Evolutionary conservation across 2,797 vertebrate genomes (phyloP).

Genomic region (Periophthalmus magnuspinnatus): DNA sequence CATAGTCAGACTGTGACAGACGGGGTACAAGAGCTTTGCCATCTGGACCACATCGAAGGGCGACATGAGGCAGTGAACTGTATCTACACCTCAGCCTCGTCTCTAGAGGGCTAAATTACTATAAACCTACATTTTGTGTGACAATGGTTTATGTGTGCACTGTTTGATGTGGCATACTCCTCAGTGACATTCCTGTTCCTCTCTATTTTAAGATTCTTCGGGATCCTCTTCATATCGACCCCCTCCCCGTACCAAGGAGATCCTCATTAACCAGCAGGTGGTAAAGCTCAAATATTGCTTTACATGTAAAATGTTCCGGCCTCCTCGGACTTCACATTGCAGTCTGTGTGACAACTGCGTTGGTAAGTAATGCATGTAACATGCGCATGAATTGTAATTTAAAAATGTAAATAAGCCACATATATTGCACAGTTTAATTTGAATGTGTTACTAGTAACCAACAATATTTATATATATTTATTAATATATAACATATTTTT

Average conservation of each 20-base stretch:
- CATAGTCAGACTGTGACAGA: conserved; percentile 39
- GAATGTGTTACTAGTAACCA: background rate
- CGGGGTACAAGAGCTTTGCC: conserved; percentile 64
- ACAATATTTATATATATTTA: no score
- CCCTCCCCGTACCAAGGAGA: conserved; percentile 91
- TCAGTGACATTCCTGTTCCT: conserved; percentile 16
- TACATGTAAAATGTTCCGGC: conserved; percentile 97
- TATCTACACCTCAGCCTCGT: conserved; percentile 40
- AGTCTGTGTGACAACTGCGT: conserved; percentile 98
- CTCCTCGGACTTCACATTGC: conserved; percentile 95
- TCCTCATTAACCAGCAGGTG: conserved; percentile 92
- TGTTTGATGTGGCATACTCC: background rate
- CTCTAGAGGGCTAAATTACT: background rate
- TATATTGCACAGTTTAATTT: background rate
- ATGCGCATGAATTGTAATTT: background rate
- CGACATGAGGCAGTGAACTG: conserved; percentile 24
- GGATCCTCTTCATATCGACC: conserved; percentile 89
- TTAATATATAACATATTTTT: no score
- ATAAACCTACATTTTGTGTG: background rate
- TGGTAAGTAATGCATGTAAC: conserved; percentile 76
- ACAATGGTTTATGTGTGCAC: background rate
- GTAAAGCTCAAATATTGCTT: conserved; percentile 98
- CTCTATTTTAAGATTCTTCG: conserved; percentile 82
- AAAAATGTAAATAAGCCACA: background rate
- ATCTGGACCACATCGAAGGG: conserved; percentile 46